Evolutionary conservation across 2,113 vertebrate genomes (phyloP).

Genomic region (Cromileptes altivelis): DNA sequence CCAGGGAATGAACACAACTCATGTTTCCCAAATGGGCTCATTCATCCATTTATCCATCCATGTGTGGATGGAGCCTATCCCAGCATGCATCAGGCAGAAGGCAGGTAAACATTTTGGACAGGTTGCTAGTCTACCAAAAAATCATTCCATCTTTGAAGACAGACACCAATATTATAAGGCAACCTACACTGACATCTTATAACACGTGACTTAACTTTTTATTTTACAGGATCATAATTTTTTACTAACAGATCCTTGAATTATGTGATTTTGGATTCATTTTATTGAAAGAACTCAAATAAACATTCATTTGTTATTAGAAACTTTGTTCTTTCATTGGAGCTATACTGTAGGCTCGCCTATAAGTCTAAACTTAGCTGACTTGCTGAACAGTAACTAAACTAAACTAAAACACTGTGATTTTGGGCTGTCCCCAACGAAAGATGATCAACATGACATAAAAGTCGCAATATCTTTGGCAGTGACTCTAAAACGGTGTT

Average conservation of each 20-base stretch:
- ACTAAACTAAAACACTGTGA: too few relatives aligned
- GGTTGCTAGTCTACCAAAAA: too few relatives aligned
- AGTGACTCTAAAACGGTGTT: too few relatives aligned
- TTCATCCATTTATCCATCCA: slow-evolving; percentile 9
- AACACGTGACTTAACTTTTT: not conserved
- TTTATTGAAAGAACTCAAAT: too few relatives aligned
- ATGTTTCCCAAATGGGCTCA: not conserved
- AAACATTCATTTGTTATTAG: too few relatives aligned
- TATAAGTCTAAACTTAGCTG: too few relatives aligned
- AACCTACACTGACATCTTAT: not conserved
- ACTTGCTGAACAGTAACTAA: too few relatives aligned
- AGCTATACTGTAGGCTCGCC: too few relatives aligned
- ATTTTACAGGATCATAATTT: not conserved
- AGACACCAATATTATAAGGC: not conserved
- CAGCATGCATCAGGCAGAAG: slow-evolving; percentile 5
- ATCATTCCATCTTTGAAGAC: not conserved
- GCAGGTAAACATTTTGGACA: not conserved
- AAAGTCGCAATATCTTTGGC: too few relatives aligned
- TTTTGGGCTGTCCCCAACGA: too few relatives aligned
- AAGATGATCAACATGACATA: too few relatives aligned
- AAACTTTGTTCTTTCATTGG: too few relatives aligned
- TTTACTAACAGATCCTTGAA: not conserved
- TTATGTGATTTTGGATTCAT: not conserved
- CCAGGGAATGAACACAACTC: slow-evolving; percentile 4
- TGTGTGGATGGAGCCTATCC: not conserved